Percentiles rank a stretch among this genome's conserved stretches.
Evolutionary conservation across 2,113 vertebrate species (phyloP).

Genomic region (Urocynchramus pylzowi): DNA sequence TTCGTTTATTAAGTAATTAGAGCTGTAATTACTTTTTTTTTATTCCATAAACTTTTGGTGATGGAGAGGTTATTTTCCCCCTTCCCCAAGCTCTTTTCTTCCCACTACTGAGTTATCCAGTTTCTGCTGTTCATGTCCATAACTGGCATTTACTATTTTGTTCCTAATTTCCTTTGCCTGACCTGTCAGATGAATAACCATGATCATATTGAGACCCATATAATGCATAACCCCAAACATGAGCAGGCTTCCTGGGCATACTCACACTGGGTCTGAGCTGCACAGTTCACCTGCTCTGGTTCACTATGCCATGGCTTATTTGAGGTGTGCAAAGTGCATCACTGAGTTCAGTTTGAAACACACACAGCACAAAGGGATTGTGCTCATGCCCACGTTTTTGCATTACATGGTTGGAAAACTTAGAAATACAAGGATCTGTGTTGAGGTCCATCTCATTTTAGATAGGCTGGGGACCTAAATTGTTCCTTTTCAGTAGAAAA

Average conservation of each 20-base stretch:
- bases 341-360: not conserved
- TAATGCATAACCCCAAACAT: not conserved
- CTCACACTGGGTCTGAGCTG: not conserved
- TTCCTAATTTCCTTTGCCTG: not conserved
- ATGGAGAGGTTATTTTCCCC: not conserved
- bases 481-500: not conserved
- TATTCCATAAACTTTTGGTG: not conserved
- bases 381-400: not conserved
- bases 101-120: not conserved
- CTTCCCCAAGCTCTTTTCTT: not conserved
- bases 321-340: not conserved
- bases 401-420: not conserved
- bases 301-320: not conserved
- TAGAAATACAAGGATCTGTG: not conserved
- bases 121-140: not conserved
- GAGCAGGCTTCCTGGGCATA: not conserved
- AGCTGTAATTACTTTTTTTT: not conserved
- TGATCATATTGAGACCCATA: not conserved
- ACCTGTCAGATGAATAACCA: not conserved
- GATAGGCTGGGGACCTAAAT: not conserved
- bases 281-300: not conserved
- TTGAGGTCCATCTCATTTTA: not conserved
- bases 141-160: not conserved
- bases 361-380: not conserved
- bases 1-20: not conserved